A percentile compares a stretch with the other conserved stretches of the same genome.
Evolutionary conservation across 2,113 vertebrate species (phyloP).

Genomic region (Sebastes schlegelii): DNA sequence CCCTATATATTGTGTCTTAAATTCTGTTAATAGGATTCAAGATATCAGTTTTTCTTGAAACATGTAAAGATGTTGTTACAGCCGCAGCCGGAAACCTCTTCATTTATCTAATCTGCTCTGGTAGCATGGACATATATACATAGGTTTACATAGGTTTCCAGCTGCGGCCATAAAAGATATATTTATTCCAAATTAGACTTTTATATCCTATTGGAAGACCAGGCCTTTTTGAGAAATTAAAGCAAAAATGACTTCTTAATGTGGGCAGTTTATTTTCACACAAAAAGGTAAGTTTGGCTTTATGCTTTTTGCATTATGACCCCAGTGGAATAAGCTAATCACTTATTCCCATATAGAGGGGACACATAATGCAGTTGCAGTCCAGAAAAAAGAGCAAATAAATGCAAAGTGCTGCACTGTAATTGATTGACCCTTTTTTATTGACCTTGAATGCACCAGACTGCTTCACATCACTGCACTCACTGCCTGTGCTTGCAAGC

Average conservation of each 20-base stretch:
- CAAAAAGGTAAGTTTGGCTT: neutral
- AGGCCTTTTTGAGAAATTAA: neutral
- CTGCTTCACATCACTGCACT: constrained; percentile 40
- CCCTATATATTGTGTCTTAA: neutral
- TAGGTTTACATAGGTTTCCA: too few relatives aligned
- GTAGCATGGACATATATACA: too few relatives aligned
- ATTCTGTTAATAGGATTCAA: neutral
- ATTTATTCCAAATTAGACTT: neutral
- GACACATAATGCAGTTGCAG: neutral
- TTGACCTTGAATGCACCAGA: constrained; percentile 24
- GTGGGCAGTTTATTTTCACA: neutral
- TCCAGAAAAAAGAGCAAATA: constrained; percentile 40
- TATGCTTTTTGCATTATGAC: neutral
- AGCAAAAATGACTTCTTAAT: constrained; percentile 48
- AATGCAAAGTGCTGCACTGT: constrained; percentile 31
- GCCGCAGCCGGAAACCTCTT: too few relatives aligned
- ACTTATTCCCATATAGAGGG: neutral
- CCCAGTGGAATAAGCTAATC: neutral
- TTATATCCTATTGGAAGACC: neutral
- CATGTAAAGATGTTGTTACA: neutral
- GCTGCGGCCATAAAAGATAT: too few relatives aligned
- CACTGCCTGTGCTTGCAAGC: constrained; percentile 60
- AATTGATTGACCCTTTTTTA: constrained; percentile 31
- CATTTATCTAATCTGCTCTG: too few relatives aligned
- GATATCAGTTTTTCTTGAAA: neutral